Percentiles rank a stretch among this genome's conserved stretches.
Conservation (phyloP, 2,888 invertebrate genomes). For the Hydropsyche betteni region DNA sequence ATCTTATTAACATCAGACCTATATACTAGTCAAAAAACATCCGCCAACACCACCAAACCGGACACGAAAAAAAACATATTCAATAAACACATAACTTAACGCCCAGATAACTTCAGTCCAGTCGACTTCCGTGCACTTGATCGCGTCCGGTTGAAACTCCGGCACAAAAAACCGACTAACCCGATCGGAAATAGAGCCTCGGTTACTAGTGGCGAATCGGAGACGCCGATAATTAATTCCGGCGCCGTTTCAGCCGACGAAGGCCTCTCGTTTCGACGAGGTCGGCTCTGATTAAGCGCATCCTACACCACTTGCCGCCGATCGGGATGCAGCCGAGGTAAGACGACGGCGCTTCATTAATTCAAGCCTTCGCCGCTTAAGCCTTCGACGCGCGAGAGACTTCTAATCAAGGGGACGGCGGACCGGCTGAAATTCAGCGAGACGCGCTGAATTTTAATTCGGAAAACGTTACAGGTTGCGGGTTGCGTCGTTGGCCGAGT, state of each 20-base stretch:
- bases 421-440: no score
- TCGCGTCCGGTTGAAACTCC: no score
- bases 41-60: no score
- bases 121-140: no score
- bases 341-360: slow-evolving; percentile 33
- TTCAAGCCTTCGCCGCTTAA: slow-evolving; percentile 31
- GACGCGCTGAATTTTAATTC: slow-evolving; percentile 1
- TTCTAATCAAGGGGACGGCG: slow-evolving; percentile 36
- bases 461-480: no score
- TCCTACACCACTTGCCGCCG: slow-evolving; percentile 22
- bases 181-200: no score
- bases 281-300: slow-evolving; percentile 33
- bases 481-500: background rate
- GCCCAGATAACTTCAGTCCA: no score
- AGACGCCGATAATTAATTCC: slow-evolving; percentile 26
- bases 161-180: background rate
- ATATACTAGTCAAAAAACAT: no score
- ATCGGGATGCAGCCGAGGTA: slow-evolving; percentile 31
- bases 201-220: no score
- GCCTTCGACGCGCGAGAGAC: background rate
- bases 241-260: slow-evolving; percentile 18
- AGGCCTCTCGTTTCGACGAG: background rate
- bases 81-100: no score
- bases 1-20: no score
- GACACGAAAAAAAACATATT: no score